A percentile compares a stretch with the other conserved stretches of the same genome.
phyloP scores from a whole-genome alignment of 2,113 vertebrate species.

The Lophius piscatorius region DNA sequence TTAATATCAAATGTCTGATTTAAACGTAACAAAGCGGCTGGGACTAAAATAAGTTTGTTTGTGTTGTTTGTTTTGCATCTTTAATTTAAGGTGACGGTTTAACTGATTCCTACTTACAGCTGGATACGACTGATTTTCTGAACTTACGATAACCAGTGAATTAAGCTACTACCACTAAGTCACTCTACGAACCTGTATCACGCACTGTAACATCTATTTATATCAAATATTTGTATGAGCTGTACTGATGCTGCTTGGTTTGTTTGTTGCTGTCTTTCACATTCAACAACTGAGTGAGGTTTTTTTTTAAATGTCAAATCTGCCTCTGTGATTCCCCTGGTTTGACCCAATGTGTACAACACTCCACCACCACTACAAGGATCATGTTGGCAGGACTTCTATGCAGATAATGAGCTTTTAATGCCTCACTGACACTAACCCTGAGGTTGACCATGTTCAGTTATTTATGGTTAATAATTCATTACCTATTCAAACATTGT shows the following conservation, averaged over 20 bases:
- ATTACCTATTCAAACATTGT: slow-evolving; percentile 5
- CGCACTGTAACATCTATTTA: neutral
- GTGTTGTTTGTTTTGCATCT: neutral
- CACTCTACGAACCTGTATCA: slow-evolving; percentile 2
- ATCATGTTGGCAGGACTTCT: neutral
- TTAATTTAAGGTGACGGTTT: neutral
- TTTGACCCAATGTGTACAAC: too few relatives aligned
- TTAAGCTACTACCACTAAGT: slow-evolving; percentile 38
- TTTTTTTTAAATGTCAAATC: too few relatives aligned
- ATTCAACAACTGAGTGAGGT: too few relatives aligned
- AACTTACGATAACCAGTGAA: slow-evolving; percentile 34
- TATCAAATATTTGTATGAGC: slow-evolving; percentile 23
- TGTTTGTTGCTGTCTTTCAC: too few relatives aligned
- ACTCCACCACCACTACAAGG: slow-evolving; percentile 8
- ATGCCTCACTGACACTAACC: slow-evolving; percentile 1
- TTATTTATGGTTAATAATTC: slow-evolving; percentile 5
- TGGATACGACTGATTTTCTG: slow-evolving; percentile 7
- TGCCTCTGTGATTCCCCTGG: too few relatives aligned
- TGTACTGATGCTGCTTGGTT: neutral
- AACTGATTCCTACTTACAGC: slow-evolving; percentile 10
- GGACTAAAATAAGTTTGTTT: neutral
- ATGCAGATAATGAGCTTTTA: neutral
- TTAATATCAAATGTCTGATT: slow-evolving; percentile 7
- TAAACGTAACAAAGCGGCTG: slow-evolving; percentile 1
- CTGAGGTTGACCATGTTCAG: neutral